phyloP scores from a whole-genome alignment of 2,888 invertebrate species.

The Entomobrya proxima region DNA sequence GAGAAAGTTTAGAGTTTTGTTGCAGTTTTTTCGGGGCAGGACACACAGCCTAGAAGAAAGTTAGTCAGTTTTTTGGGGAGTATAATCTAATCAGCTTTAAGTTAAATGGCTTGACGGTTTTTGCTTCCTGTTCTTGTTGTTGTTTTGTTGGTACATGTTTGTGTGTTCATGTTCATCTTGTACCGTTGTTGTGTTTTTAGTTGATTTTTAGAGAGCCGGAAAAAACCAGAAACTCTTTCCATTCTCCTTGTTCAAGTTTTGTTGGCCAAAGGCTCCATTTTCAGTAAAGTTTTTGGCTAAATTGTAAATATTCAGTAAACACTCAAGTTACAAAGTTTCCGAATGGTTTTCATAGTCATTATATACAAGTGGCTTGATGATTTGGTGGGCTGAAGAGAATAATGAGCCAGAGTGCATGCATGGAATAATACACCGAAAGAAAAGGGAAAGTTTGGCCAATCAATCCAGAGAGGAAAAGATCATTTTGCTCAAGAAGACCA shows the following conservation, averaged over 20 bases:
- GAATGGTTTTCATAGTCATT: no score
- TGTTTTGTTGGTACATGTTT: constrained; percentile 8
- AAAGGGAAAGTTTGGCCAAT: background rate
- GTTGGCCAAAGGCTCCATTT: background rate
- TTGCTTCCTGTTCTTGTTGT: background rate
- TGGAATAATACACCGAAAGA: no score
- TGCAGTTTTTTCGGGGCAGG: background rate
- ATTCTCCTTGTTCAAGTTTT: background rate
- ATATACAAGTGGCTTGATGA: no score
- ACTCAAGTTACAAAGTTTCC: no score
- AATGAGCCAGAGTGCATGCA: no score
- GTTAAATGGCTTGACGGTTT: background rate
- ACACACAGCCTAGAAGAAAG: background rate
- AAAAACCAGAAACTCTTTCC: background rate
- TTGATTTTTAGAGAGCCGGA: no score
- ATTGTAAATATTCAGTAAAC: no score
- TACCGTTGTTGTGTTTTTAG: no score
- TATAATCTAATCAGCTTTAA: constrained; percentile 33
- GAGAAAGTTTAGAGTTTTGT: background rate
- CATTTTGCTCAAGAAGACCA: background rate
- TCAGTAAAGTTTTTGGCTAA: background rate
- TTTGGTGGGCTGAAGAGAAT: no score
- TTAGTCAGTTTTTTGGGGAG: constrained; percentile 8
- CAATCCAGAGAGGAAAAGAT: background rate
- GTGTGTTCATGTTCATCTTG: background rate